phyloP scores from a whole-genome alignment of 2,113 vertebrate genomes.

The Potamarius usumacintae region DNA sequence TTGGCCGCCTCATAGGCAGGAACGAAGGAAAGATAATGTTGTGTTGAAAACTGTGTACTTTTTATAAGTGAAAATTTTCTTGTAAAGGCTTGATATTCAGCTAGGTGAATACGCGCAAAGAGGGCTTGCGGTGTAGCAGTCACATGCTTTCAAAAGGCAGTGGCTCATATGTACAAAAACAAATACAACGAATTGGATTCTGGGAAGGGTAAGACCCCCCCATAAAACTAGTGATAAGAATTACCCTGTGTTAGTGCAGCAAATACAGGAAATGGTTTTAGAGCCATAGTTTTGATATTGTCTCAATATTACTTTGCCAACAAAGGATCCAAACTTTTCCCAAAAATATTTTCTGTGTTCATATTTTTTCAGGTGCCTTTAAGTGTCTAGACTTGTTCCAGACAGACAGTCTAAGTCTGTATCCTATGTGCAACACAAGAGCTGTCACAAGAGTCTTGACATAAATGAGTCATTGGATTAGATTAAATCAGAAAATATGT shows the following conservation, averaged over 20 bases:
- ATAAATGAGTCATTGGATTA: not conserved
- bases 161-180: no score
- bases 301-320: not conserved
- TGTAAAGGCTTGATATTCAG: no score
- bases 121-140: no score
- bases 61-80: no score
- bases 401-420: not conserved
- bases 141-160: no score
- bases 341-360: not conserved
- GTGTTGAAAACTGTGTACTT: no score
- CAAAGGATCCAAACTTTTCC: not conserved
- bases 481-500: not conserved
- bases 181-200: no score
- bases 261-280: not conserved
- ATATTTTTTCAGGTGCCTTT: not conserved
- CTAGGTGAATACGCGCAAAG: no score
- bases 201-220: not conserved
- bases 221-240: not conserved
- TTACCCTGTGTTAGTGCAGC: not conserved
- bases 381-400: not conserved
- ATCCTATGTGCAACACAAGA: not conserved
- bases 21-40: no score
- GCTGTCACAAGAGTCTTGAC: not conserved
- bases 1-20: no score
- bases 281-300: not conserved